phyloP scores from a whole-genome alignment of 2,797 vertebrate species.

The Ispidina lecontei region DNA sequence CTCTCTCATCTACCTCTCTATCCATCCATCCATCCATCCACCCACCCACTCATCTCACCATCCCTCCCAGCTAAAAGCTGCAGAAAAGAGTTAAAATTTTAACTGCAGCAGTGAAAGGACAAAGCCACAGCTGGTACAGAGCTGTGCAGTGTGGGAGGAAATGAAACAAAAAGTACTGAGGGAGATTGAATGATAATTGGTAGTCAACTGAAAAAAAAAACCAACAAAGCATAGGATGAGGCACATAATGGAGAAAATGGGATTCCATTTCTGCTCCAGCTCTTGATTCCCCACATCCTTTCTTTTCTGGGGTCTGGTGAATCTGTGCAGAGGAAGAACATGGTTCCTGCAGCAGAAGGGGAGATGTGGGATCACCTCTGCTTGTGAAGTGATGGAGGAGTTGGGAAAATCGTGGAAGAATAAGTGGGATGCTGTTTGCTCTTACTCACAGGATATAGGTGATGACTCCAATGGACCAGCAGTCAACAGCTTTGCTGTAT shows the following conservation, averaged over 20 bases:
- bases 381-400: background rate
- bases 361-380: background rate
- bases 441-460: slow-evolving; percentile 93
- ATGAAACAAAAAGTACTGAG: background rate
- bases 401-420: fast-evolving
- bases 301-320: background rate
- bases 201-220: background rate
- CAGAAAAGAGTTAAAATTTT: background rate
- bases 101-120: background rate
- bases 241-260: background rate
- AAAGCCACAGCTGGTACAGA: slow-evolving; percentile 34
- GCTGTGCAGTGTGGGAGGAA: slow-evolving; percentile 26
- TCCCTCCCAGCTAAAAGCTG: background rate
- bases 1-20: background rate
- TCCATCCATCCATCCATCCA: background rate
- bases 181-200: background rate
- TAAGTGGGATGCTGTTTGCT: background rate
- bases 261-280: background rate
- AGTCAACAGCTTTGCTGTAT: slow-evolving; percentile 95
- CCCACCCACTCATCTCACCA: background rate
- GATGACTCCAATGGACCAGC: slow-evolving; percentile 97
- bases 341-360: fast-evolving
- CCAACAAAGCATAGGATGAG: background rate
- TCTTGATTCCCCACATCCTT: background rate
- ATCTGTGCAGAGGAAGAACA: background rate